phyloP scores from a whole-genome alignment of 2,797 vertebrate species.

The Garrulus glandarius region DNA sequence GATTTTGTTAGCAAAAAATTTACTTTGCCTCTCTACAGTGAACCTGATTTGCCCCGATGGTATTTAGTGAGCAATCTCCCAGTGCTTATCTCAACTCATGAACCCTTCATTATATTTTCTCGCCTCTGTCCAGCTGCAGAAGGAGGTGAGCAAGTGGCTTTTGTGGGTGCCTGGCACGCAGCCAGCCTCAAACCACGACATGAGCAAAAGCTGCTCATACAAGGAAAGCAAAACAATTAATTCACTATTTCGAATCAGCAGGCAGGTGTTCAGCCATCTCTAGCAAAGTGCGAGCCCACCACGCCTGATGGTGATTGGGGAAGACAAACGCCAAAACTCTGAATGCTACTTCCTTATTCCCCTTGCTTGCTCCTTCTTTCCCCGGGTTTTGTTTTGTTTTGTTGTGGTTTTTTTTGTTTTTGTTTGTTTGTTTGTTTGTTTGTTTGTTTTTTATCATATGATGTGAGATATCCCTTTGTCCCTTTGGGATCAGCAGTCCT shows the following conservation, averaged over 20 bases:
- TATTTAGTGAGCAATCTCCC: not conserved
- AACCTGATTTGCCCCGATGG: not conserved
- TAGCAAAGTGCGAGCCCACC: not conserved
- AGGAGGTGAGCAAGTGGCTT: rapidly evolving
- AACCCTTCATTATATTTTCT: not conserved
- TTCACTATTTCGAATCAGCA: not conserved
- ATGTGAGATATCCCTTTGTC: not conserved
- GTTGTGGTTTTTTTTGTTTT: no score
- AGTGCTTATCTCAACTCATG: no score
- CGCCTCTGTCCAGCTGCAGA: not conserved
- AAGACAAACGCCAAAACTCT: not conserved
- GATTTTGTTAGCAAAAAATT: not conserved
- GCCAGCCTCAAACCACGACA: not conserved
- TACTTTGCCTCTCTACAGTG: not conserved
- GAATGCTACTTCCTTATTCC: not conserved
- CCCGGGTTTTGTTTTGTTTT: no score
- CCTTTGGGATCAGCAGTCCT: not conserved
- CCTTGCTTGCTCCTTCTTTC: not conserved
- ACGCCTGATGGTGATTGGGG: rapidly evolving
- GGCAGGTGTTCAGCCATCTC: not conserved
- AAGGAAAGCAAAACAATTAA: not conserved
- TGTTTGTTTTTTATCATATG: no score
- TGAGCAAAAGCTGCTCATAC: not conserved
- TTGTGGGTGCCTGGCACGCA: rapidly evolving
- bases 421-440: no score